Percentiles rank a stretch among this genome's conserved stretches.
These are phyloP conservation scores for Sparus aurata DNA, from an alignment of 2,797 vertebrate species.

Conservation along the genomic window DNA sequence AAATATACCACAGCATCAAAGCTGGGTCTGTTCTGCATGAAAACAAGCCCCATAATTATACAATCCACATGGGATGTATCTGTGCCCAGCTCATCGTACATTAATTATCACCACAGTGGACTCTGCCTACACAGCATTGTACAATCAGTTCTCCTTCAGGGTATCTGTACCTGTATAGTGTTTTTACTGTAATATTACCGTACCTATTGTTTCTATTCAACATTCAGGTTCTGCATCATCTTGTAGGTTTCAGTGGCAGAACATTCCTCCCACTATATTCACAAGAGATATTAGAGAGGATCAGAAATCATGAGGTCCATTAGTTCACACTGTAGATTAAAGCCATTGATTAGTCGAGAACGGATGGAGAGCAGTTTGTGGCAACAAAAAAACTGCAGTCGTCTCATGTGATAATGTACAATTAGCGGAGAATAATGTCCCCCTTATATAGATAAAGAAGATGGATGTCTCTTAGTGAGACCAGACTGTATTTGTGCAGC, in stretches of 20 bases:
- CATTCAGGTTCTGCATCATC: slow-evolving; percentile 59
- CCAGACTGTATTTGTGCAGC: slow-evolving; percentile 23
- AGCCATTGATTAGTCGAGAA: slow-evolving; percentile 48
- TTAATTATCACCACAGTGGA: slow-evolving; percentile 24
- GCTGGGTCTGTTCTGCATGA: slow-evolving; percentile 2
- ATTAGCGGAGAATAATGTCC: slow-evolving; percentile 48
- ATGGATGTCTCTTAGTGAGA: slow-evolving; percentile 10
- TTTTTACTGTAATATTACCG: slow-evolving; percentile 13
- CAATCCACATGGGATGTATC: slow-evolving; percentile 12
- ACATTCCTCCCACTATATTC: slow-evolving; percentile 25
- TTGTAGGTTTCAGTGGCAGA: slow-evolving; percentile 18
- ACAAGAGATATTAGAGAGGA: slow-evolving; percentile 1
- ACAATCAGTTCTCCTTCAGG: not conserved
- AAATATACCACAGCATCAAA: slow-evolving; percentile 31
- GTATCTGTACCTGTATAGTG: not conserved
- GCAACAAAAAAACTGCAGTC: slow-evolving; percentile 19
- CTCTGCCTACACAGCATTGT: not conserved
- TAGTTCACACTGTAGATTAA: slow-evolving; percentile 40
- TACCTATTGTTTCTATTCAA: slow-evolving; percentile 24
- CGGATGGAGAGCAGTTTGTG: slow-evolving; percentile 15
- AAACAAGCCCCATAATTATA: slow-evolving; percentile 21
- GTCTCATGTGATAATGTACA: slow-evolving; percentile 43
- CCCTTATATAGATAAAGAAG: slow-evolving; percentile 23
- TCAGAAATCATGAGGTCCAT: slow-evolving; percentile 36
- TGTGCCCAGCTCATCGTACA: slow-evolving; percentile 17